These are phyloP conservation scores for Panulirus ornatus DNA, from an alignment of 1,140 invertebrate species.

Conservation along the genomic window DNA sequence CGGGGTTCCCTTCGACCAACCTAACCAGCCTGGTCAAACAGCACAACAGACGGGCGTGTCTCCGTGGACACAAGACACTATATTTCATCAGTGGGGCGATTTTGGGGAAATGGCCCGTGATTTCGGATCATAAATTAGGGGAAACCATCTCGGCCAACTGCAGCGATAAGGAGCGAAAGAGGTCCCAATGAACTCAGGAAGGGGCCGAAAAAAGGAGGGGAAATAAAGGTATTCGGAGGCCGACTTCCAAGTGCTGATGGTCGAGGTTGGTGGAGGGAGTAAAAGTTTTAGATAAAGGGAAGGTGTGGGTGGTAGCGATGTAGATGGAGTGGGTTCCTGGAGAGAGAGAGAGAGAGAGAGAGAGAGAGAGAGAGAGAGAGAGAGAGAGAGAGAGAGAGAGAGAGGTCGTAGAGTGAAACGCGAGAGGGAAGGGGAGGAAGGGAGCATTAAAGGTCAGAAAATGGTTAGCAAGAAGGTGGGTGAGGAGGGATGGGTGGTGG, in stretches of 20 bases:
- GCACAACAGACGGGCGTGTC: neutral
- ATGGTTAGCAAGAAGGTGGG: too few species aligned
- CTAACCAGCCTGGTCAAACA: neutral
- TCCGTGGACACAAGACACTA: neutral
- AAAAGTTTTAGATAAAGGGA: constrained; percentile 8
- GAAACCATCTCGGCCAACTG: neutral
- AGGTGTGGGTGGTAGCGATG: too few species aligned
- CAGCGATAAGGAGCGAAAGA: constrained; percentile 2
- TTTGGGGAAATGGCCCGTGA: constrained; percentile 20
- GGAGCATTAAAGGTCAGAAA: neutral
- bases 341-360: too few species aligned
- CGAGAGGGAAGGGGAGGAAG: too few species aligned
- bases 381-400: neutral
- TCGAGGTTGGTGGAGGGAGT: neutral
- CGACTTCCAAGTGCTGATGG: too few species aligned
- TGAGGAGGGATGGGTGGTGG: neutral
- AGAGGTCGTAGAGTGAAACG: neutral
- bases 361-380: neutral
- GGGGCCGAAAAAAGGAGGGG: neutral
- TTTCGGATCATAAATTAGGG: constrained; percentile 19
- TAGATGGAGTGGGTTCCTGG: too few species aligned
- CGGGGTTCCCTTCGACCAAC: too few species aligned
- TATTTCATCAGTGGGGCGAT: constrained; percentile 31
- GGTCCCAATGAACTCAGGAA: neutral
- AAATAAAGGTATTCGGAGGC: neutral